These are phyloP conservation scores for Metaphire vulgaris DNA, from an alignment of 1,140 invertebrate species.

Conservation along the genomic window DNA sequence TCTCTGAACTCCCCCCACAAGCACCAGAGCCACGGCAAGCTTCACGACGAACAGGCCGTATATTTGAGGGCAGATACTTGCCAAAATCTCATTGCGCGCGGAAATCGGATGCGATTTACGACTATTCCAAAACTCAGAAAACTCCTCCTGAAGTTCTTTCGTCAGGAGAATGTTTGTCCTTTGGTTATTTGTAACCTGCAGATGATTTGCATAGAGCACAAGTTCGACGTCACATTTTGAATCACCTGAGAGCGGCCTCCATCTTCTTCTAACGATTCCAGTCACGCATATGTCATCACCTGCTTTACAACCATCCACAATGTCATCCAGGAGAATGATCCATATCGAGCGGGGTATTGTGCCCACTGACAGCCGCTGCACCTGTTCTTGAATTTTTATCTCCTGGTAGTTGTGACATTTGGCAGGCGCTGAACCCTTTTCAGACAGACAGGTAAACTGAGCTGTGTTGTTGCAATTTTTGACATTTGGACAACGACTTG, in stretches of 20 bases:
- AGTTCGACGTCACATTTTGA: constrained; percentile 65
- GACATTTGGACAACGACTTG: constrained; percentile 59
- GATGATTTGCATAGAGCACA: constrained; percentile 66
- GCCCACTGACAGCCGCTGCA: constrained; percentile 64
- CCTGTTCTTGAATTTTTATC: constrained; percentile 74
- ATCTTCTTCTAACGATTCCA: constrained; percentile 68
- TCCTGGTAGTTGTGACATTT: constrained; percentile 83
- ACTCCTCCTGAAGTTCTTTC: constrained; percentile 66
- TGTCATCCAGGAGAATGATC: constrained; percentile 75
- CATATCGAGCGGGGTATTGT: constrained; percentile 69
- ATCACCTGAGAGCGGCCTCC: constrained; percentile 59
- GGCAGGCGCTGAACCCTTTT: constrained; percentile 53
- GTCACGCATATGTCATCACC: constrained; percentile 79
- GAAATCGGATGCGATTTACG: constrained; percentile 60
- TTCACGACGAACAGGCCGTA: constrained; percentile 82
- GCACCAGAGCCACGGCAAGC: constrained; percentile 67
- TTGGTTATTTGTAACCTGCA: constrained; percentile 65
- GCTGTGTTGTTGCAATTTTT: constrained; percentile 54
- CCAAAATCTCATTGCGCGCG: constrained; percentile 71
- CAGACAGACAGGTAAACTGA: constrained; percentile 51
- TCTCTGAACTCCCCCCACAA: constrained; percentile 64
- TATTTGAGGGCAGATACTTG: constrained; percentile 77
- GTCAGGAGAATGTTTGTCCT: constrained; percentile 58
- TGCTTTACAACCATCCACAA: constrained; percentile 78
- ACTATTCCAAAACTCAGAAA: constrained; percentile 67